A percentile compares a stretch with the other conserved stretches of the same genome.
Evolutionary conservation across 2,888 invertebrate genomes (phyloP).

Genomic region (Griposia aprilina): DNA sequence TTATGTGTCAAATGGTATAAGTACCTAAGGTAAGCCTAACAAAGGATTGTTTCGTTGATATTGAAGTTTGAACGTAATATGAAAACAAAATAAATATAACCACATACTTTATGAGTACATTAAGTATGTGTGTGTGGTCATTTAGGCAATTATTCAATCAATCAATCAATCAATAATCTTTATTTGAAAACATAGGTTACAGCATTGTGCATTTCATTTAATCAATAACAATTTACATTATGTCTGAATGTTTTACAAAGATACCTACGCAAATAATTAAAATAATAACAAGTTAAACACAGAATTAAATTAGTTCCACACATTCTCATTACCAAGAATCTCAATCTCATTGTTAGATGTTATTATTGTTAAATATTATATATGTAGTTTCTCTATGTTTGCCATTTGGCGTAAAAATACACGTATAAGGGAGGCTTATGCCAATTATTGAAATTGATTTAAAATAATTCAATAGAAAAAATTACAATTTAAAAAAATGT

Average conservation of each 20-base stretch:
- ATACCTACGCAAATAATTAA: too few relatives aligned
- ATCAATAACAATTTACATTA: too few relatives aligned
- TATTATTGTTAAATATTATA: too few relatives aligned
- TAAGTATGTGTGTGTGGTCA: not conserved
- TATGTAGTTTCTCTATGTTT: not conserved
- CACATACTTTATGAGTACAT: too few relatives aligned
- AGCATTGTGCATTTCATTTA: too few relatives aligned
- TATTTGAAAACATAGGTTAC: not conserved
- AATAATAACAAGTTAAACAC: too few relatives aligned
- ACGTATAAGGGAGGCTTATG: not conserved
- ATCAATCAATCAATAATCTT: not conserved
- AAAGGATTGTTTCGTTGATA: not conserved
- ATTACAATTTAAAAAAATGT: too few relatives aligned
- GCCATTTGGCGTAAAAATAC: not conserved
- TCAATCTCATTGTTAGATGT: not conserved
- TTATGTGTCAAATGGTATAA: not conserved
- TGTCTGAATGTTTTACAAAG: too few relatives aligned
- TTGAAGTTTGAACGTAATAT: not conserved
- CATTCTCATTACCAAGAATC: too few relatives aligned
- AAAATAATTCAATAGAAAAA: too few relatives aligned
- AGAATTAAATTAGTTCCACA: too few relatives aligned
- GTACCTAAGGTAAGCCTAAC: too few relatives aligned
- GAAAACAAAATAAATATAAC: not conserved
- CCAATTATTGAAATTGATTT: not conserved
- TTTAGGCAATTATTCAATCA: not conserved